phyloP scores from a whole-genome alignment of 2,113 vertebrate species.

The Cariama cristata region DNA sequence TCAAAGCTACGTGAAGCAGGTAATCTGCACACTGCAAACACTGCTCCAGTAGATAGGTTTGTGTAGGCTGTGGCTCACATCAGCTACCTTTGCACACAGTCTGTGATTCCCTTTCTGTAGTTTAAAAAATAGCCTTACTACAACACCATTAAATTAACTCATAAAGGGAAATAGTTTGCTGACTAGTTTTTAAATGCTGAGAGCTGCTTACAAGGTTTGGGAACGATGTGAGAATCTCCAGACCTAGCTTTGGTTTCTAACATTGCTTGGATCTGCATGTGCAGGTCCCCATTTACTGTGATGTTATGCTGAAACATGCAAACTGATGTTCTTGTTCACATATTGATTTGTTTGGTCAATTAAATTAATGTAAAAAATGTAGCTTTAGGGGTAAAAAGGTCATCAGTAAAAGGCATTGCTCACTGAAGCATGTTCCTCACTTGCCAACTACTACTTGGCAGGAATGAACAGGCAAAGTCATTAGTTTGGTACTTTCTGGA shows the following conservation, averaged over 20 bases:
- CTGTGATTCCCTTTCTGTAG: neutral
- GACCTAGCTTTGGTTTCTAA: neutral
- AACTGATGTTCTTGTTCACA: neutral
- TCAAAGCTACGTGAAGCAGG: neutral
- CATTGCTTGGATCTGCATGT: neutral
- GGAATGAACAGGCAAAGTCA: neutral
- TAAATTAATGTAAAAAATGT: neutral
- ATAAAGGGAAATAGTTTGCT: neutral
- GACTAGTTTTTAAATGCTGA: neutral
- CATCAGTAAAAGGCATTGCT: neutral
- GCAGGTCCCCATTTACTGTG: neutral
- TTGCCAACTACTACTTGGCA: slow-evolving; percentile 28
- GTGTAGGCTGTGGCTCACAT: neutral
- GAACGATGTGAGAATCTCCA: neutral
- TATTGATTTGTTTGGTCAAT: neutral
- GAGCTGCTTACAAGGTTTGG: neutral
- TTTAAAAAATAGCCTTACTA: neutral
- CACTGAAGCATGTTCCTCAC: neutral
- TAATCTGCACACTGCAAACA: fast-evolving
- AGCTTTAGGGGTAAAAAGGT: neutral
- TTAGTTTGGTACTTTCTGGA: slow-evolving; percentile 11
- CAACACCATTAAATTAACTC: neutral
- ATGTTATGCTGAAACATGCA: neutral
- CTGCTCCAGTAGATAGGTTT: neutral
- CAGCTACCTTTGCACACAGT: neutral